Conservation (phyloP, 2,888 invertebrate species). For the Keiferia lycopersicella region DNA sequence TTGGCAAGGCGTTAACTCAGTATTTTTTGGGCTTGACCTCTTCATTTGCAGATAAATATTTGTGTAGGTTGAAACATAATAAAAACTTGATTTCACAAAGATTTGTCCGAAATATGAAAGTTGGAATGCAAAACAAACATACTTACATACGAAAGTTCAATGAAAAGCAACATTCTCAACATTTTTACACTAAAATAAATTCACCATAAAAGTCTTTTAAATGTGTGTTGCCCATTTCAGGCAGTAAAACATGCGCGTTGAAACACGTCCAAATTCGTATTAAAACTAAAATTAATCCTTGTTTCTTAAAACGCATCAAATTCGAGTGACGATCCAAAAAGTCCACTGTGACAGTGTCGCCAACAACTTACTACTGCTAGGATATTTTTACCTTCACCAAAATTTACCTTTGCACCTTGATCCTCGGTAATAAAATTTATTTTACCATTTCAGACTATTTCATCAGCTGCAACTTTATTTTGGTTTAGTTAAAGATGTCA, state of each 20-base stretch:
- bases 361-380: conserved; percentile 65
- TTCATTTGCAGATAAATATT: neutral
- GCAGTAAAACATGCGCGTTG: conserved; percentile 46
- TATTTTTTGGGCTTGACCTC: conserved; percentile 4
- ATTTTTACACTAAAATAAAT: conserved; percentile 14
- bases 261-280: conserved; percentile 60
- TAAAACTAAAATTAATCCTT: conserved; percentile 71
- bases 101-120: neutral
- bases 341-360: conserved; percentile 63
- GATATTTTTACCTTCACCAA: conserved; percentile 34
- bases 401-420: neutral
- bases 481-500: conserved; percentile 72
- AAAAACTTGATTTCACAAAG: neutral
- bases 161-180: neutral
- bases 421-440: neutral
- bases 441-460: conserved; percentile 21
- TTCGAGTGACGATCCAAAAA: conserved; percentile 71
- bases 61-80: neutral
- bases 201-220: conserved; percentile 50
- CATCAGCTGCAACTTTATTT: conserved; percentile 31
- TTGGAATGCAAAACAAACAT: neutral
- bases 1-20: conserved; percentile 1
- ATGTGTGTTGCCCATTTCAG: conserved; percentile 47
- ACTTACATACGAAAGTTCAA: neutral
- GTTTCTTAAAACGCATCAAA: conserved; percentile 72